Evolutionary conservation across 2,888 invertebrate species (phyloP).

Genomic region (Lasioglossum oenotherae): DNA sequence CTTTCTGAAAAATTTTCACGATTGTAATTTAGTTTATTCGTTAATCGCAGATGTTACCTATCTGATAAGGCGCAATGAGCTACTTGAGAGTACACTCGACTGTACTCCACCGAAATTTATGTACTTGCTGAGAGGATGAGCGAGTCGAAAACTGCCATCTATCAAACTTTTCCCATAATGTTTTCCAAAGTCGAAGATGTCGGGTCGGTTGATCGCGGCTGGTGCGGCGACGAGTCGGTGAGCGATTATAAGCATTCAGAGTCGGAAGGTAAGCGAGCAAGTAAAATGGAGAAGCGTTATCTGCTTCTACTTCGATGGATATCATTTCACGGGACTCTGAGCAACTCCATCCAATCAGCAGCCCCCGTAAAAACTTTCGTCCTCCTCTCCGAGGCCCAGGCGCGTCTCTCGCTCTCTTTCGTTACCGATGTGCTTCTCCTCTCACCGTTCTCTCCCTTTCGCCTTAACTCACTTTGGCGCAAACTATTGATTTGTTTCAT

Average conservation of each 20-base stretch:
- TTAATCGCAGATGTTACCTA: neutral
- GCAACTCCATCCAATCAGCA: conserved; percentile 73
- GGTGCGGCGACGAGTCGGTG: conserved; percentile 32
- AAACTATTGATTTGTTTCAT: conserved; percentile 81
- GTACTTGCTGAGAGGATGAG: neutral
- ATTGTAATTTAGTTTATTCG: neutral
- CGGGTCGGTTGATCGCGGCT: conserved; percentile 42
- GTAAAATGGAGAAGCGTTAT: conserved; percentile 72
- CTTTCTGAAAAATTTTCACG: neutral
- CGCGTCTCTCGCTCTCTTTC: conserved; percentile 18
- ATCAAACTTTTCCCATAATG: conserved; percentile 57
- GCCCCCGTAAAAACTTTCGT: conserved; percentile 58
- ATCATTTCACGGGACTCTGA: conserved; percentile 75
- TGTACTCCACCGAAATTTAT: neutral
- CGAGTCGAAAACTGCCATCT: neutral
- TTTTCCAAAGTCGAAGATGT: conserved; percentile 48
- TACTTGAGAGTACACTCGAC: neutral
- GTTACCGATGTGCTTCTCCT: conserved; percentile 15
- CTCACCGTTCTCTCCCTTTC: conserved; percentile 43
- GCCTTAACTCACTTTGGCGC: conserved; percentile 69
- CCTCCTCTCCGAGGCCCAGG: conserved; percentile 12
- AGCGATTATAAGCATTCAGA: conserved; percentile 67
- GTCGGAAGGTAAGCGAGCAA: conserved; percentile 65
- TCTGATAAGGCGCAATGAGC: neutral
- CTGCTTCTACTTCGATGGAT: conserved; percentile 78